Evolutionary conservation across 2,888 invertebrate species (phyloP).

Genomic region (Tetheella fluctuosa): DNA sequence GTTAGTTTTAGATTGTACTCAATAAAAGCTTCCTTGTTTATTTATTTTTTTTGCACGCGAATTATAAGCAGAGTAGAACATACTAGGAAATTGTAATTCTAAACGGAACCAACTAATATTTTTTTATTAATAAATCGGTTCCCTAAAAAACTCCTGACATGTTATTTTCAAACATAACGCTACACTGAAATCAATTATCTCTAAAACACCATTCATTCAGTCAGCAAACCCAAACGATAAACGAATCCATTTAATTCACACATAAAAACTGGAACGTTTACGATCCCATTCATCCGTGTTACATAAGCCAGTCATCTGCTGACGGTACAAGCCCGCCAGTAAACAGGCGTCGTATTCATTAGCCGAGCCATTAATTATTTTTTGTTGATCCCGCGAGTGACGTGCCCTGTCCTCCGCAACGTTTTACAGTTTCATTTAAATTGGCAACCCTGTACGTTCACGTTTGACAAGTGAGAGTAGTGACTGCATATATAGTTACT

Average conservation of each 20-base stretch:
- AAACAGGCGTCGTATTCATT: conserved; percentile 71
- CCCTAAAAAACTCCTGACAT: background rate
- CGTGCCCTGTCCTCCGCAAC: conserved; percentile 52
- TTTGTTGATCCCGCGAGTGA: conserved; percentile 70
- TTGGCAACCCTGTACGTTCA: conserved; percentile 58
- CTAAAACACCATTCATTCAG: background rate
- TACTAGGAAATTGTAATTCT: background rate
- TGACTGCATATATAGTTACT: conserved; percentile 6
- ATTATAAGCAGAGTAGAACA: background rate
- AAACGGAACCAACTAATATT: background rate
- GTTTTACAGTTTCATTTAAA: conserved; percentile 68
- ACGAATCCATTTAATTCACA: background rate
- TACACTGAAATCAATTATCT: background rate
- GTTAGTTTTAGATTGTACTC: background rate
- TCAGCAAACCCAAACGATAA: background rate
- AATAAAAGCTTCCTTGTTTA: background rate
- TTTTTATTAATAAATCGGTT: background rate
- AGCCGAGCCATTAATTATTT: conserved; percentile 77
- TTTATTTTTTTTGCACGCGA: background rate
- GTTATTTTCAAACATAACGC: background rate
- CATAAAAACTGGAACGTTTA: conserved; percentile 9
- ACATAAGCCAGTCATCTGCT: conserved; percentile 21
- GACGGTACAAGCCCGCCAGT: conserved; percentile 37
- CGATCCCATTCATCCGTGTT: conserved; percentile 5
- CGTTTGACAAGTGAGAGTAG: conserved; percentile 36